These are phyloP conservation scores for Cheilosia soror DNA, from an alignment of 2,888 invertebrate species.

Conservation along the genomic window DNA sequence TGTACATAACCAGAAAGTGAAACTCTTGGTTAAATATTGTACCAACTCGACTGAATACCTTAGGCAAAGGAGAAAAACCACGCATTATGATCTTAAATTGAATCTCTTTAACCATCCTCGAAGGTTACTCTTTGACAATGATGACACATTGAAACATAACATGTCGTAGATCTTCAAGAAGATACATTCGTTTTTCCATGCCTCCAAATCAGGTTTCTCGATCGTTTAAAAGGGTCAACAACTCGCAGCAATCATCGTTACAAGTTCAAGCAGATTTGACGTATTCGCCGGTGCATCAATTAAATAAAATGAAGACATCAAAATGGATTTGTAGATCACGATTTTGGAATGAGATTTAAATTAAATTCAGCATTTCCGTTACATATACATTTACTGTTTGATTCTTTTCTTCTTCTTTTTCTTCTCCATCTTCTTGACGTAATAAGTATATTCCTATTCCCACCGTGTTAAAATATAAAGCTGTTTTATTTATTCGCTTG, in stretches of 20 bases:
- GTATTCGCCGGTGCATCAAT: slow-evolving; percentile 24
- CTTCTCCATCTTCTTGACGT: background rate
- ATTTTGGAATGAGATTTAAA: slow-evolving; percentile 31
- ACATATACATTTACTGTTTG: slow-evolving; percentile 10
- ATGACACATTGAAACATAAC: background rate
- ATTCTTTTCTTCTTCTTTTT: background rate
- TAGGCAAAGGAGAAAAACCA: no score
- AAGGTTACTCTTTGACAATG: background rate
- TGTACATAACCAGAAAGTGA: no score
- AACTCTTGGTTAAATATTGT: no score
- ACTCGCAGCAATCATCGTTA: slow-evolving; percentile 44
- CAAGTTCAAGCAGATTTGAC: slow-evolving; percentile 9
- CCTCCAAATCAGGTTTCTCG: slow-evolving; percentile 2
- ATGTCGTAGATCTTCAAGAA: background rate
- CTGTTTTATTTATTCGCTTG: slow-evolving; percentile 13
- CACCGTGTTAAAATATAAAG: slow-evolving; percentile 7
- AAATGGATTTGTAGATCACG: slow-evolving; percentile 36
- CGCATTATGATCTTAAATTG: no score
- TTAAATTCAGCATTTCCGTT: slow-evolving; percentile 17
- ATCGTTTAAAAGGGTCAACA: slow-evolving; percentile 54
- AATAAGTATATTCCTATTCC: slow-evolving; percentile 13
- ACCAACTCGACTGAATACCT: no score
- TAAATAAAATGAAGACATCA: slow-evolving; percentile 45
- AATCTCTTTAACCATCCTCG: no score
- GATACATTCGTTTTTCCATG: background rate